Conservation (phyloP, 2,888 invertebrate species). For the Germaria angustata region DNA sequence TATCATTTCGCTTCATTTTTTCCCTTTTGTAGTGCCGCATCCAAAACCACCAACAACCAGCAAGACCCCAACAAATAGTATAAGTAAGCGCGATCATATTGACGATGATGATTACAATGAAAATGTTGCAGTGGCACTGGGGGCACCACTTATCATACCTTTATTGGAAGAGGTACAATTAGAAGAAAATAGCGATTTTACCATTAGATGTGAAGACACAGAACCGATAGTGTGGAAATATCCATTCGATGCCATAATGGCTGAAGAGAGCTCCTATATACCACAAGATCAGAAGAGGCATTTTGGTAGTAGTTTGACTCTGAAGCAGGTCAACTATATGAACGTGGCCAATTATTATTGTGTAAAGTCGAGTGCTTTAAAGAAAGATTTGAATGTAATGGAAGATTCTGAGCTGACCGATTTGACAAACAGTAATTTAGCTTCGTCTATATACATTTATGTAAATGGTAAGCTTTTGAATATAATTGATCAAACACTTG, state of each 20-base stretch:
- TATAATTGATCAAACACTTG: too few relatives aligned
- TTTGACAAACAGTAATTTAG: conserved; percentile 75
- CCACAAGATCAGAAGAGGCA: conserved; percentile 70
- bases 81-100: conserved; percentile 42
- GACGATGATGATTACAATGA: conserved; percentile 69
- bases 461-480: conserved; percentile 83
- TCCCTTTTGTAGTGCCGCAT: conserved; percentile 73
- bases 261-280: conserved; percentile 60
- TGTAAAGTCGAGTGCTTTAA: conserved; percentile 75
- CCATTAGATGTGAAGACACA: conserved; percentile 80
- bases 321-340: conserved; percentile 80
- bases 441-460: conserved; percentile 81
- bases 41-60: conserved; percentile 64
- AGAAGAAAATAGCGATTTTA: conserved; percentile 76
- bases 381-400: conserved; percentile 67
- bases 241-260: neutral
- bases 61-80: conserved; percentile 42
- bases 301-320: conserved; percentile 80
- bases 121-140: conserved; percentile 74
- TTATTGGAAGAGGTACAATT: conserved; percentile 75
- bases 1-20: conserved; percentile 31
- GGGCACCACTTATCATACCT: conserved; percentile 78
- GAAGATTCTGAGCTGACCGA: conserved; percentile 76
- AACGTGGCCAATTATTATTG: conserved; percentile 83
- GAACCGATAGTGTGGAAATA: conserved; percentile 79